Base-by-base conservation (phyloP, 2,888 invertebrate species). In the Siphonodentalium dalli region DNA sequence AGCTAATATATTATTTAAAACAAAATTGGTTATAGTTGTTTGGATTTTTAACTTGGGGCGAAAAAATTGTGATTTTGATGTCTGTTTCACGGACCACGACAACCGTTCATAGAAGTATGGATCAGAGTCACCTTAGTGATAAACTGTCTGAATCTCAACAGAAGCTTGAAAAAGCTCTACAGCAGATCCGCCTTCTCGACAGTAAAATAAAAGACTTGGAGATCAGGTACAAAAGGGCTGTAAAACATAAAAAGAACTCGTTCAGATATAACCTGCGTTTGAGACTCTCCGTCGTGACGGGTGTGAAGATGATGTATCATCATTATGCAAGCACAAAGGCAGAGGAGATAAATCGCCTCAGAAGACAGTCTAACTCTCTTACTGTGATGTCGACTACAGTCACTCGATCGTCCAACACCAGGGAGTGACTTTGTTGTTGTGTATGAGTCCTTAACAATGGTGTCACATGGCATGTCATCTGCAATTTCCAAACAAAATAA, bases 251-350 rank as follows among this genome's bases (percentile, higher is more conserved):
- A 63, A 73, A 73, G 56, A 74, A 77, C 53, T 72, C 75, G 1
- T 75, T 73, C 48, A 52, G 75, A 6, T 77, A 77, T 54, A 77
- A 77, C 41, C 57, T 77, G 26, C 56, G 77, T 20, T 54, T 77
- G 20, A 55, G 71, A 37, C 58, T 77, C 31, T 77, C 77, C 2
- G 74, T 72, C 11, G 74, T 72, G 31, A 77, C 77, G 1, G 77
- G 77, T 6, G 73, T 77, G n/a, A 77, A 77, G 58, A 77, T 77
- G 77, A 77, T 77, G 77, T 77, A 77, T 45, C 77, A 77, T 54
- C 77, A 77, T 53, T 75, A 74, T 59, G 74, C 74, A 18, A 73
- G 74, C 56, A 74, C 73, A 3, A 75, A 77, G 62, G 74, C 75
- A 2, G 77, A 77, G 21, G 77, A 77, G 53, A 53, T 75, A 5